Conservation (phyloP, 1,140 invertebrate genomes). For the Cylas formicarius region DNA sequence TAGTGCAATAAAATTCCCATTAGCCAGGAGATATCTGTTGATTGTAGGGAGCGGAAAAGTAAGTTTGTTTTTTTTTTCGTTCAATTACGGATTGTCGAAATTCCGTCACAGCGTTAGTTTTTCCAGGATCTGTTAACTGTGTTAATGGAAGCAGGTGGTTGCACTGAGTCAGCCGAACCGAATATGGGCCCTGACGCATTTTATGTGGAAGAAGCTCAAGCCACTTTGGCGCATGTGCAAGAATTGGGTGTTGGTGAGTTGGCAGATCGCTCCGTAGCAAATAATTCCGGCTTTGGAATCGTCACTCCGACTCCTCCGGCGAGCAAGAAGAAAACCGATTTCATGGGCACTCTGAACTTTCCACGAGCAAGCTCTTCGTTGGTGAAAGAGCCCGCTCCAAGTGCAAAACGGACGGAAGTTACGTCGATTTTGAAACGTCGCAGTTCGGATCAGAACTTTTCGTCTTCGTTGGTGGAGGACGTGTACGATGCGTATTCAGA, state of each 20-base stretch:
- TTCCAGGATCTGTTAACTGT: slow-evolving; percentile 52
- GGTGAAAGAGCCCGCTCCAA: slow-evolving; percentile 9
- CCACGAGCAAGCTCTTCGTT: slow-evolving; percentile 8
- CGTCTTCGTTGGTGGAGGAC: slow-evolving; percentile 30
- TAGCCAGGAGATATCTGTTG: slow-evolving; percentile 63
- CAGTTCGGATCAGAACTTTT: slow-evolving; percentile 47
- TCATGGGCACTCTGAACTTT: slow-evolving; percentile 19
- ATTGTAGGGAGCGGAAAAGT: slow-evolving; percentile 65
- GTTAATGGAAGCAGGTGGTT: slow-evolving; percentile 63
- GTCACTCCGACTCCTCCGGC: slow-evolving; percentile 24
- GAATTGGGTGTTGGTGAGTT: slow-evolving; percentile 55
- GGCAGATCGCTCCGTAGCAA: slow-evolving; percentile 53
- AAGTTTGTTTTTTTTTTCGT: slow-evolving; percentile 11
- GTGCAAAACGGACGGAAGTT: slow-evolving; percentile 37
- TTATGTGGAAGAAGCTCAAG: slow-evolving; percentile 63
- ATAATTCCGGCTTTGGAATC: slow-evolving; percentile 49
- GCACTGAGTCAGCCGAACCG: slow-evolving; percentile 41
- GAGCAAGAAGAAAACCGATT: slow-evolving; percentile 28
- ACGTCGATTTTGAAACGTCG: slow-evolving; percentile 52
- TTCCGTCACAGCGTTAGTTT: background rate
- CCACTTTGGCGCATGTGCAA: slow-evolving; percentile 58
- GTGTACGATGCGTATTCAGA: slow-evolving; percentile 42
- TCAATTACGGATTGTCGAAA: background rate
- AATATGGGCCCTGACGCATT: slow-evolving; percentile 51
- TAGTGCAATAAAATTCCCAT: slow-evolving; percentile 36